Evolutionary conservation across 2,888 invertebrate species (phyloP).

Genomic region (Zele albiditarsus): DNA sequence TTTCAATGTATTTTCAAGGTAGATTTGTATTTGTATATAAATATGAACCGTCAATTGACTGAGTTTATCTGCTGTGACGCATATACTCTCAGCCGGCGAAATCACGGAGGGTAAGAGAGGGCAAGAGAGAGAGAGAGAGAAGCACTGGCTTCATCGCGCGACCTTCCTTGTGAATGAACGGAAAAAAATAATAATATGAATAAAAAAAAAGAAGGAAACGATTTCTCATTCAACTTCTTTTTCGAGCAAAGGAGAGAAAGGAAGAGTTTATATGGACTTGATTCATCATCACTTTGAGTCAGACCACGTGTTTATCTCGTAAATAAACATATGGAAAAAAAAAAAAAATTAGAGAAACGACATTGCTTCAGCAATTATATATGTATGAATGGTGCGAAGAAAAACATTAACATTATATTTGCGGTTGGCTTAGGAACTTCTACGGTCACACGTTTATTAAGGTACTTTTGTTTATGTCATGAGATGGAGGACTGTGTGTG

Average conservation of each 20-base stretch:
- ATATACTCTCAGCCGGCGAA: neutral
- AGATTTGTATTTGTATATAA: constrained; percentile 13
- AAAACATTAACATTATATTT: neutral
- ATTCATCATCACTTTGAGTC: neutral
- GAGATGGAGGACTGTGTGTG: too few relatives aligned
- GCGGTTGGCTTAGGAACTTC: too few relatives aligned
- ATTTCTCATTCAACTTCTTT: constrained; percentile 29
- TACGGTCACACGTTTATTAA: neutral
- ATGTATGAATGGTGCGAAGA: neutral
- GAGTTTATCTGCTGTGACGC: constrained; percentile 5
- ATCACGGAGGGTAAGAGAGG: neutral
- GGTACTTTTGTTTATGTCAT: too few relatives aligned
- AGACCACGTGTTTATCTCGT: neutral
- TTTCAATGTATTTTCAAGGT: neutral
- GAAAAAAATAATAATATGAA: neutral
- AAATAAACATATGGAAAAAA: neutral
- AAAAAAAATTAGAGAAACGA: neutral
- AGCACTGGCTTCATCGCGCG: neutral
- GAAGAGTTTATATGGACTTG: constrained; percentile 29
- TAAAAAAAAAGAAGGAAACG: neutral
- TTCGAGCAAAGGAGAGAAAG: constrained; percentile 34
- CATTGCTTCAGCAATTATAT: neutral
- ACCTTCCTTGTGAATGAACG: constrained; percentile 7
- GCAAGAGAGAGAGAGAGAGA: neutral
- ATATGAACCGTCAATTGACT: neutral